Evolutionary conservation across 2,888 invertebrate genomes (phyloP).

Genomic region (Polymixis flavicincta): DNA sequence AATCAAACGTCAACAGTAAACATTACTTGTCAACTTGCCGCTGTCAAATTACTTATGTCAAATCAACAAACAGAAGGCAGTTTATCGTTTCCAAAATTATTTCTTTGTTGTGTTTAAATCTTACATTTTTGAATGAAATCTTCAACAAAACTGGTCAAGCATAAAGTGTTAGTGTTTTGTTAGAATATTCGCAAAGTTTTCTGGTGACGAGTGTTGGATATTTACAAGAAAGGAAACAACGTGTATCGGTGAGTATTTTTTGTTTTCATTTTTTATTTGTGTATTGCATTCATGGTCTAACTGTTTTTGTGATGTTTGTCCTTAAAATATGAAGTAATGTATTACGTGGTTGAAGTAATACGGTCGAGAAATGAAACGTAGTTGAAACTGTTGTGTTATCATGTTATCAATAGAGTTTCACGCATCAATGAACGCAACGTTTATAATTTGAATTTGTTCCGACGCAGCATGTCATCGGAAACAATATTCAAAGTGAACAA

Average conservation of each 20-base stretch:
- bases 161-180: slow-evolving; percentile 46
- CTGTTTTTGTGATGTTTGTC: slow-evolving; percentile 26
- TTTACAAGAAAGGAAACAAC: slow-evolving; percentile 19
- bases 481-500: neutral
- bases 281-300: slow-evolving; percentile 11
- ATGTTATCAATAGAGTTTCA: slow-evolving; percentile 44
- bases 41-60: slow-evolving; percentile 53
- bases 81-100: slow-evolving; percentile 6
- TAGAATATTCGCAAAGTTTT: slow-evolving; percentile 28
- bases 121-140: slow-evolving; percentile 61
- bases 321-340: slow-evolving; percentile 18
- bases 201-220: slow-evolving; percentile 12
- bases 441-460: slow-evolving; percentile 45
- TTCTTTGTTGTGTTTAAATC: slow-evolving; percentile 42
- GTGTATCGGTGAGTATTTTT: slow-evolving; percentile 56
- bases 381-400: slow-evolving; percentile 5
- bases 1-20: neutral
- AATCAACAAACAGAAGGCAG: slow-evolving; percentile 50
- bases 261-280: slow-evolving; percentile 62
- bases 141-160: slow-evolving; percentile 15
- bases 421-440: slow-evolving; percentile 42
- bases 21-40: neutral
- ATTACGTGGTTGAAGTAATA: slow-evolving; percentile 16
- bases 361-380: neutral
- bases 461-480: neutral